Percentiles rank a stretch among this genome's conserved stretches.
phyloP scores from a whole-genome alignment of 2,797 vertebrate species.

The Lagorchestes hirsutus region DNA sequence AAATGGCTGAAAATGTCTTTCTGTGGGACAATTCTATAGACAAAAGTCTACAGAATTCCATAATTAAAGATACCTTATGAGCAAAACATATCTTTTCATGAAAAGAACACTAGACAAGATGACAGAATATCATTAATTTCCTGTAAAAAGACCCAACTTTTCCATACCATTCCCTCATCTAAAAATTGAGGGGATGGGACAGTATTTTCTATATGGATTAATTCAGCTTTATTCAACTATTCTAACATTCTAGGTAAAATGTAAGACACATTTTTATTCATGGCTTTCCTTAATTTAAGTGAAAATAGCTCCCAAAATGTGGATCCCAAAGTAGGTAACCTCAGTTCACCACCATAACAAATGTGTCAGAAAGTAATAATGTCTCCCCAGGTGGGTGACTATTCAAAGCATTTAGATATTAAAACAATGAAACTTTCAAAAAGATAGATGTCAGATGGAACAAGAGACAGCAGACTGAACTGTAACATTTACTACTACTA shows the following conservation, averaged over 20 bases:
- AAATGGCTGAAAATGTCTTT: background rate
- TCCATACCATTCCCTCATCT: background rate
- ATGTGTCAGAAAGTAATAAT: constrained; percentile 10
- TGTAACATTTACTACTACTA: constrained; percentile 5
- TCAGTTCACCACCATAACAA: constrained; percentile 8
- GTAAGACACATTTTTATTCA: constrained; percentile 7
- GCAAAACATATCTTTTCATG: background rate
- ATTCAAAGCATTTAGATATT: constrained; percentile 7
- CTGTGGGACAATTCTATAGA: background rate
- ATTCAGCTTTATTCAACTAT: background rate
- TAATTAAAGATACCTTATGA: background rate
- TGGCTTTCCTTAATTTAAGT: constrained; percentile 2
- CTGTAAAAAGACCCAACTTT: background rate
- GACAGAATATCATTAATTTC: background rate
- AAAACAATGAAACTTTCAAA: background rate
- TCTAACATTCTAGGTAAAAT: background rate
- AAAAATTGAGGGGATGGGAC: background rate
- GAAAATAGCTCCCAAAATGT: constrained; percentile 11
- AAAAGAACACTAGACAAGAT: background rate
- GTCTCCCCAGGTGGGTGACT: background rate
- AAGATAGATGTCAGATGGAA: constrained; percentile 6
- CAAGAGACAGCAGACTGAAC: background rate
- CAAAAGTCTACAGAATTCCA: background rate
- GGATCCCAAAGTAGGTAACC: constrained; percentile 4
- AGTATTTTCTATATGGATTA: background rate